Percentiles rank a stretch among this genome's conserved stretches.
These are phyloP conservation scores for Drosophila suzukii DNA, from an alignment of 1,140 invertebrate genomes.

Conservation along the genomic window DNA sequence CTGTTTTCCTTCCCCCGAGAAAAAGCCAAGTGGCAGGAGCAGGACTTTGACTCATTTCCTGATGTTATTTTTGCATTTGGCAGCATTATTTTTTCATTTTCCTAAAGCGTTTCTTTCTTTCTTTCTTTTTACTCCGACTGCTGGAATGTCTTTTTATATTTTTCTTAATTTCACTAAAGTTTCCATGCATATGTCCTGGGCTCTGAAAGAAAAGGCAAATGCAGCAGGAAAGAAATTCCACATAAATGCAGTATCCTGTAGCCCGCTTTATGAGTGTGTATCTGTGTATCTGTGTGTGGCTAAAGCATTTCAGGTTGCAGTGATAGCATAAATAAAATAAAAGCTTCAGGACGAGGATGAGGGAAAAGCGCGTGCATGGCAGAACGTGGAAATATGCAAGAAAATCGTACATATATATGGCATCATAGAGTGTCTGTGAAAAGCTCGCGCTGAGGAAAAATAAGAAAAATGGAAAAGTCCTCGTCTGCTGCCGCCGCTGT, in stretches of 20 bases:
- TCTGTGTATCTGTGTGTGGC: conserved; percentile 26
- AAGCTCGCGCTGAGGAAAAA: conserved; percentile 34
- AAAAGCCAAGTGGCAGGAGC: conserved; percentile 17
- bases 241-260: conserved; percentile 38
- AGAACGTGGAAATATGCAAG: conserved; percentile 73
- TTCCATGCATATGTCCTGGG: conserved; percentile 38
- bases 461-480: conserved; percentile 39
- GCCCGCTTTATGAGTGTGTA: neutral
- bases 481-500: conserved; percentile 16
- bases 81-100: conserved; percentile 71
- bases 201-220: conserved; percentile 50
- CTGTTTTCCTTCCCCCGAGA: neutral
- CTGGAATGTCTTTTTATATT: conserved; percentile 56
- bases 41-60: conserved; percentile 22
- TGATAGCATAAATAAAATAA: conserved; percentile 71
- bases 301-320: conserved; percentile 68
- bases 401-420: conserved; percentile 29
- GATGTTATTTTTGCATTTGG: conserved; percentile 67
- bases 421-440: conserved; percentile 22
- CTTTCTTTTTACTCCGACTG: neutral
- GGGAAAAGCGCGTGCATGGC: conserved; percentile 51
- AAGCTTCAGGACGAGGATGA: conserved; percentile 22
- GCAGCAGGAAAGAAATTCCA: conserved; percentile 53
- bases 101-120: conserved; percentile 36
- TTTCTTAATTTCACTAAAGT: conserved; percentile 70